Evolutionary conservation across 2,113 vertebrate species (phyloP).

Genomic region (Grantiella picta): DNA sequence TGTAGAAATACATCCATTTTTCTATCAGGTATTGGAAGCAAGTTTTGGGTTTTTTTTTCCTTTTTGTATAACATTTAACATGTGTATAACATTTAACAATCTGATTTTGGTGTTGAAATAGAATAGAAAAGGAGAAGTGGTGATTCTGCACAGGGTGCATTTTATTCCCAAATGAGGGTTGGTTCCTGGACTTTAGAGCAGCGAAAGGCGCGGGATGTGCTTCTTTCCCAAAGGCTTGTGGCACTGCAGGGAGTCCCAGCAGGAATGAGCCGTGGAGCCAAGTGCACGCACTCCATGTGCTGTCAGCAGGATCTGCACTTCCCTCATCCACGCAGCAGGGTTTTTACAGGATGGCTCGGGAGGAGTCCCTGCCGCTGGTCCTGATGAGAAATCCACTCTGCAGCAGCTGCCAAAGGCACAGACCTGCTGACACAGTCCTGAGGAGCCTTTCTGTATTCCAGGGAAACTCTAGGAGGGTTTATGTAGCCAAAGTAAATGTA

Average conservation of each 20-base stretch:
- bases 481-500: neutral
- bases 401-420: neutral
- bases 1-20: neutral
- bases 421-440: rapidly evolving
- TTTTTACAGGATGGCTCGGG: rapidly evolving
- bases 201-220: rapidly evolving
- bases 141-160: neutral
- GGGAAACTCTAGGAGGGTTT: neutral
- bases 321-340: rapidly evolving
- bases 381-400: neutral
- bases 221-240: neutral
- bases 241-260: neutral
- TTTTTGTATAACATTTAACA: neutral
- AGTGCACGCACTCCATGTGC: neutral
- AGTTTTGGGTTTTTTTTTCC: neutral
- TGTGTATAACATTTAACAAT: neutral
- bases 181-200: neutral
- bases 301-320: rapidly evolving
- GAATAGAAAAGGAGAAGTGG: neutral
- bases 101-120: neutral
- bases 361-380: neutral
- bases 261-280: neutral
- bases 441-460: neutral
- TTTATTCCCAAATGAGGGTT: neutral
- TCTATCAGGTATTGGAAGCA: neutral